Base-by-base conservation (phyloP, 1,140 invertebrate genomes). In the Caerostris extrusa region DNA sequence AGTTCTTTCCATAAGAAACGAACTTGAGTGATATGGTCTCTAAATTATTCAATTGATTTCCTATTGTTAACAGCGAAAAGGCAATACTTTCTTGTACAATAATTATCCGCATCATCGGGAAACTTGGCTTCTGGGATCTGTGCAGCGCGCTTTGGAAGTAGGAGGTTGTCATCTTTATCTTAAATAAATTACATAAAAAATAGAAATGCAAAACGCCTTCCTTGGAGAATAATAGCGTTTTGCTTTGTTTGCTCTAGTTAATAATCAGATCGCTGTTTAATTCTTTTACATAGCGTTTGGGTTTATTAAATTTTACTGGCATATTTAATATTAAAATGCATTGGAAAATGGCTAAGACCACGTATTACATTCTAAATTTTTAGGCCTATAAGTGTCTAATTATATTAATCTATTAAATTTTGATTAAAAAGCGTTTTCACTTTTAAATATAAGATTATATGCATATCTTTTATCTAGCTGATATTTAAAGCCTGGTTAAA, bases 211-310 rank as follows among this genome's bases (percentile, higher is more conserved):
- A 50, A 50, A 77, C 19, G 8, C 34, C 34, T 50, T 77, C 19
- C 71, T 77, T 77, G 53, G 71, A 50, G 34, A 50, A 77, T 77
- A 77, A 77, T 77, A 12, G 10, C 53, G 50, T 77, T 71, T 77
- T 77, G 6, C 34, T 77, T 64, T 64, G 61, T 64, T 64, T 64
- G 61, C 12, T 64, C 12, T 14, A 77, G 34, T 4, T 77, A 50
- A 77, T 77, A 77, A 77, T 53, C 50, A 77, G 71, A 50, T 50
- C 8, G 53, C 10, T 50, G 53, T 50, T 77, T 77, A 53, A 53
- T 77, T 50, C 50, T 10, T 77, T 77, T 77, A 12, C 50, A 53
- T 4, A 53, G 10, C 34, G 2, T 77, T 3, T 12, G 7, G 19
- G 34, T 3, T 12, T 77, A 53, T 77, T 53, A 12, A 77, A 77